Evolutionary conservation across 2,888 invertebrate genomes (phyloP).

Genomic region (Ametastegia equiseti): DNA sequence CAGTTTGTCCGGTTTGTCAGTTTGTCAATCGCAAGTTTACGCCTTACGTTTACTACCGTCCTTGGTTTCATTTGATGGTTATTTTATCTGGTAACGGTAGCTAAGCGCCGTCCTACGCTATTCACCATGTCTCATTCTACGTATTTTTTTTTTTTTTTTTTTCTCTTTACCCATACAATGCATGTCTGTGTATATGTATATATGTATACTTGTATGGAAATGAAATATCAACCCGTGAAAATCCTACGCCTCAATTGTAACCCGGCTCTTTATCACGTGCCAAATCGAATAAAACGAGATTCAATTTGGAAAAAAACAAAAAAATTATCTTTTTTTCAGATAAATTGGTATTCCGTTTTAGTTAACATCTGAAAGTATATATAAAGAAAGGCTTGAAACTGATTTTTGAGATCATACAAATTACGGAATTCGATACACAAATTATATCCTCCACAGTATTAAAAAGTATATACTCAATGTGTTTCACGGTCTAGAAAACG

Average conservation of each 20-base stretch:
- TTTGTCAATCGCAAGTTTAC: slow-evolving; percentile 24
- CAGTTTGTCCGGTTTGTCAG: slow-evolving; percentile 35
- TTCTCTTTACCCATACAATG: too few species aligned
- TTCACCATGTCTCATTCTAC: background rate
- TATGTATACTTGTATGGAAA: background rate
- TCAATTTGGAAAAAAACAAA: background rate
- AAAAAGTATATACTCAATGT: too few species aligned
- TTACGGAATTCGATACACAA: too few species aligned
- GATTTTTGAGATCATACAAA: too few species aligned
- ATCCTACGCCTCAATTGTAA: background rate
- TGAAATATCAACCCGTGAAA: background rate
- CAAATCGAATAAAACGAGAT: background rate
- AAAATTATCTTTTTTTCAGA: too few species aligned
- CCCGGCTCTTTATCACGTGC: background rate
- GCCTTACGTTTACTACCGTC: slow-evolving; percentile 10
- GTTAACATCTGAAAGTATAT: too few species aligned
- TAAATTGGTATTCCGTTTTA: too few species aligned
- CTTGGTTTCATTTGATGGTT: slow-evolving; percentile 41
- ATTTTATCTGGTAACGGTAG: slow-evolving; percentile 40
- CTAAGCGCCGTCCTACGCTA: slow-evolving; percentile 23
- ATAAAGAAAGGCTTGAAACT: too few species aligned
- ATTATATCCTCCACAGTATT: too few species aligned
- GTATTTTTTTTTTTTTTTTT: too few species aligned
- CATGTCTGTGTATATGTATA: background rate
- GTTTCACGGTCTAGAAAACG: too few species aligned